Evolutionary conservation across 2,797 vertebrate genomes (phyloP).

Genomic region (Coregonus sp.): DNA sequence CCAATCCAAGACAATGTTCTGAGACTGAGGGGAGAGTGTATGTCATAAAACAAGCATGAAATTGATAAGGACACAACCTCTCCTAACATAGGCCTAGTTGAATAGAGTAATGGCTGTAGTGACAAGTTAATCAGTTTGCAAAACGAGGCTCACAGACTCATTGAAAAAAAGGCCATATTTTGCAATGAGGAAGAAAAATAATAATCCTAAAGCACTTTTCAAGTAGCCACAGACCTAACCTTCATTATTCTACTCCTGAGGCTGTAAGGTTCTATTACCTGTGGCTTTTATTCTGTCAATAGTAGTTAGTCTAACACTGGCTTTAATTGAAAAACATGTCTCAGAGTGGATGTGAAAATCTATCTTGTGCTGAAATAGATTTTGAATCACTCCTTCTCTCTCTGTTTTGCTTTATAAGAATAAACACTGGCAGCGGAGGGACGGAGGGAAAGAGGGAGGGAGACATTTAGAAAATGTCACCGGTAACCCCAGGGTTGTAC

Average conservation of each 20-base stretch:
- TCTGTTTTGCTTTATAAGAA: conserved; percentile 43
- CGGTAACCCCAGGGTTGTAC: conserved; percentile 53
- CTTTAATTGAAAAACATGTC: conserved; percentile 10
- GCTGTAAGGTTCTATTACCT: neutral
- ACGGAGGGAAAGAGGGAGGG: too few species aligned
- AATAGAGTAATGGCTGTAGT: conserved; percentile 72
- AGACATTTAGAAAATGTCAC: conserved; percentile 78
- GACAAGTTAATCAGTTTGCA: conserved; percentile 77
- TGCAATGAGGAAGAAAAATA: neutral
- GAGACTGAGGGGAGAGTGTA: conserved; percentile 53
- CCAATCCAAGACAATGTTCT: conserved; percentile 52
- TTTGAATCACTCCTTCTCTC: conserved; percentile 13
- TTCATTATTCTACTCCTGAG: neutral
- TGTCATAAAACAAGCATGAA: conserved; percentile 75
- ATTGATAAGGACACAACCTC: conserved; percentile 62
- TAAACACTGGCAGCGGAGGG: conserved; percentile 52
- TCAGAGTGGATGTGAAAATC: conserved; percentile 24
- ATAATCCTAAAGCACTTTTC: neutral
- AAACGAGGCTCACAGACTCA: conserved; percentile 65
- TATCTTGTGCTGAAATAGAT: conserved; percentile 23
- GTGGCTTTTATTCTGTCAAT: neutral
- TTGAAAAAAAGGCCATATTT: conserved; percentile 23
- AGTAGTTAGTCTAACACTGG: conserved; percentile 3
- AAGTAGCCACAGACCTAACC: neutral
- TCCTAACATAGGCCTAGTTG: conserved; percentile 71